Percentiles rank a stretch among this genome's conserved stretches.
Conservation (phyloP, 2,888 invertebrate species). For the Phaedon cochleariae region DNA sequence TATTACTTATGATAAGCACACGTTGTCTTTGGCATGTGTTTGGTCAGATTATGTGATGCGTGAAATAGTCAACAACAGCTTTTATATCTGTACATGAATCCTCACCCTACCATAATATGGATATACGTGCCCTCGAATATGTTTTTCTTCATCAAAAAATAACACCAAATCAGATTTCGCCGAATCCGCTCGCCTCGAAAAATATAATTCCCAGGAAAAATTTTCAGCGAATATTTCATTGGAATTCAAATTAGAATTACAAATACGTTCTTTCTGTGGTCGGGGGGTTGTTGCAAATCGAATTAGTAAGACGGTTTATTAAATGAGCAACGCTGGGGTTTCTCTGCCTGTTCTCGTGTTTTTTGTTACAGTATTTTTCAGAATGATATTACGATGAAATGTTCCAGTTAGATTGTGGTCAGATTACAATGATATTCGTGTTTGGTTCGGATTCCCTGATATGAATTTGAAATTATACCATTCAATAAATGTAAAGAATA, state of each 20-base stretch:
- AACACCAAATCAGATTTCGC: conserved; percentile 7
- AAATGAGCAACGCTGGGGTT: conserved; percentile 5
- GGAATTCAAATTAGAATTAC: conserved; percentile 30
- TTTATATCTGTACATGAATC: too few species aligned
- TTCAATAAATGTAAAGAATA: too few species aligned
- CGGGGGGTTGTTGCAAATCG: conserved; percentile 5
- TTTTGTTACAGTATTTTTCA: neutral
- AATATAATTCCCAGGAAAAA: conserved; percentile 13
- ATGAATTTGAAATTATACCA: too few species aligned
- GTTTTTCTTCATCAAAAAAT: conserved; percentile 3
- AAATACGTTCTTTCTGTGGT: conserved; percentile 21
- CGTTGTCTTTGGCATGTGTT: too few species aligned
- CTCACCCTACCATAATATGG: too few species aligned
- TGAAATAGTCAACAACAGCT: too few species aligned
- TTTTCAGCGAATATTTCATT: conserved; percentile 29
- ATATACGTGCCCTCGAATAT: neutral
- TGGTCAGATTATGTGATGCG: too few species aligned
- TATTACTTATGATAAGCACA: too few species aligned
- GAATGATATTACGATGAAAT: neutral
- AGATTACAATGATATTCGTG: neutral
- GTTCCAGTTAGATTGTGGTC: neutral
- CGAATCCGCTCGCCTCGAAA: neutral
- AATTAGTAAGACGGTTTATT: conserved; percentile 19
- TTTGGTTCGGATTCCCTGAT: neutral
- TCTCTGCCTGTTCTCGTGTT: neutral